A percentile compares a stretch with the other conserved stretches of the same genome.
Evolutionary conservation across 2,888 invertebrate genomes (phyloP).

Genomic region (Metopia argyrocephala): DNA sequence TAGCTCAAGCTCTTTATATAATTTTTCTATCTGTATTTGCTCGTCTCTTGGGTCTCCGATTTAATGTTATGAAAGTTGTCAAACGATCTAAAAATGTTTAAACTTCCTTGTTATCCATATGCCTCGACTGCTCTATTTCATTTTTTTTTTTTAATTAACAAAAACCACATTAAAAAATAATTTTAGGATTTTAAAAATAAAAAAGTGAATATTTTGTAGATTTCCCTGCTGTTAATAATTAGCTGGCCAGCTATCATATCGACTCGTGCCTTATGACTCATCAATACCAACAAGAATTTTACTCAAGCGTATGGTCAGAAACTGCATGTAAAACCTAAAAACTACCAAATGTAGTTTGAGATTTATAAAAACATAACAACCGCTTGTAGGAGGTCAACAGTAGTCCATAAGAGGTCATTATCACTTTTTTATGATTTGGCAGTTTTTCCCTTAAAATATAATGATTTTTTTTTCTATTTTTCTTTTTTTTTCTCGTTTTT

Average conservation of each 20-base stretch:
- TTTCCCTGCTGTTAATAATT: constrained; percentile 31
- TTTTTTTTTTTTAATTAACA: too few species aligned
- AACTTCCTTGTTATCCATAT: too few species aligned
- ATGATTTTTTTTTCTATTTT: too few species aligned
- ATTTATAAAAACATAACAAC: constrained; percentile 36
- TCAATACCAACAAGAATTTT: constrained; percentile 14
- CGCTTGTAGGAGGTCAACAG: constrained; percentile 36
- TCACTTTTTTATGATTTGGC: neutral
- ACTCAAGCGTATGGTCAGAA: too few species aligned
- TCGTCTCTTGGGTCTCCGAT: too few species aligned
- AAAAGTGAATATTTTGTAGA: neutral
- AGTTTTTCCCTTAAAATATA: constrained; percentile 4
- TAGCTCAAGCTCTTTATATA: too few species aligned
- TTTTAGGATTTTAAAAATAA: neutral
- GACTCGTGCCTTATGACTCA: constrained; percentile 28
- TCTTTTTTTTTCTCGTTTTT: neutral
- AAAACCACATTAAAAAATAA: constrained; percentile 12
- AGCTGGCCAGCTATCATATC: constrained; percentile 12
- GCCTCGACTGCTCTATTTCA: too few species aligned
- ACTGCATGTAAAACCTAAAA: too few species aligned
- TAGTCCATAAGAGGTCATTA: constrained; percentile 13
- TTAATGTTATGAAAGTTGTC: too few species aligned
- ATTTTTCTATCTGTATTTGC: too few species aligned
- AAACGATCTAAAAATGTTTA: too few species aligned
- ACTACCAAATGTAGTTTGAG: too few species aligned